phyloP scores from a whole-genome alignment of 2,113 vertebrate genomes.

The Takifugu bimaculatus region DNA sequence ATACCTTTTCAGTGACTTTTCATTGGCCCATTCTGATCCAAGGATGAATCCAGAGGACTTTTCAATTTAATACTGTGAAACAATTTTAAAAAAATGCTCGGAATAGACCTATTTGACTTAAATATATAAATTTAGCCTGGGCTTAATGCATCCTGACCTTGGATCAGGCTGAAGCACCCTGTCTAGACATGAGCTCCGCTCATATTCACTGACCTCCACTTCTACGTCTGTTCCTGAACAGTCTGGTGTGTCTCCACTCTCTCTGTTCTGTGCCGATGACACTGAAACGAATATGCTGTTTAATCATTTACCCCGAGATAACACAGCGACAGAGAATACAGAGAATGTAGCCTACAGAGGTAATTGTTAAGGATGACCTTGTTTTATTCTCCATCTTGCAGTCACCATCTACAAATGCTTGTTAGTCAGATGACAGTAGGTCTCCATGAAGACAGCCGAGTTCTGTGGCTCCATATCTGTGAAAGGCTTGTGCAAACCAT shows the following conservation, averaged over 20 bases:
- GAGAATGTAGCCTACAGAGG: slow-evolving; percentile 46
- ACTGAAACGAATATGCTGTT: slow-evolving; percentile 20
- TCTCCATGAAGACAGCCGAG: slow-evolving; percentile 17
- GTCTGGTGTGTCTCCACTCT: slow-evolving; percentile 8
- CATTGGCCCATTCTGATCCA: not conserved
- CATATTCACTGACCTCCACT: slow-evolving; percentile 13
- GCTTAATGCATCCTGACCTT: slow-evolving; percentile 34
- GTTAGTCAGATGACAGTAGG: slow-evolving; percentile 5
- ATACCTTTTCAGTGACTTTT: slow-evolving; percentile 21
- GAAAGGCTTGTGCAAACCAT: slow-evolving; percentile 45
- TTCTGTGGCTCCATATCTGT: slow-evolving; percentile 46
- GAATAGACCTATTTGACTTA: slow-evolving; percentile 2
- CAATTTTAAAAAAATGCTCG: not conserved
- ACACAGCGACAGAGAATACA: slow-evolving; percentile 13
- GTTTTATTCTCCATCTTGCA: slow-evolving; percentile 5
- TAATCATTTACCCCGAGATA: slow-evolving; percentile 35
- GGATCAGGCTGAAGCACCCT: slow-evolving; percentile 57
- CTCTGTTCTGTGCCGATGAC: slow-evolving; percentile 14
- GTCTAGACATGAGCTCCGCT: slow-evolving; percentile 56
- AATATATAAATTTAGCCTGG: slow-evolving; percentile 9
- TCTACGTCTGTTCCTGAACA: slow-evolving; percentile 21
- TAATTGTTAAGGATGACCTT: slow-evolving; percentile 23
- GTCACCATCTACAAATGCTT: slow-evolving; percentile 9
- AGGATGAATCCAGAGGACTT: not conserved
- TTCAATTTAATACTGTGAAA: not conserved